Evolutionary conservation across 2,113 vertebrate genomes (phyloP), one percentile per base, ranked within the genome.

Genomic region (Pygoscelis adeliae): DNA sequence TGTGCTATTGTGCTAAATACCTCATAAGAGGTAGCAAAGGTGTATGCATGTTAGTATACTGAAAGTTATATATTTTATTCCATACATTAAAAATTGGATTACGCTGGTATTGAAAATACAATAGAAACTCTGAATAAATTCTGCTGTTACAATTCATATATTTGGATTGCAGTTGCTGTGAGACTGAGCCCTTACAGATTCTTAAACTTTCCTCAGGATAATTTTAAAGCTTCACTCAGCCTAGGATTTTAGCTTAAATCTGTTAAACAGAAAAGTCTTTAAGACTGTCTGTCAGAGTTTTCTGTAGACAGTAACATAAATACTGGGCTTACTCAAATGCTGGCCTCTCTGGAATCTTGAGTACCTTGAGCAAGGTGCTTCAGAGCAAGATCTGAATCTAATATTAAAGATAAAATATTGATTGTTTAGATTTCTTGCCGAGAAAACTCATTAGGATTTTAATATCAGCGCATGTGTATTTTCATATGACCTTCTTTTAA

Each of bases 161-260:
- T 80, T 77, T 84, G 73, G 86, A 87, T 91, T 96, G 76, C 58
- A 66, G 58, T 79, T 95, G 53, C 86, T 92, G 76, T 70, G 71
- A 87, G 83, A 61, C 71, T 94, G 72, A 93, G 49, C 70, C 76
- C 30, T 89, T 95, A 56, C 42, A 84, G 65, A 92, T 79, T 84
- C 67, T 93, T 86, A 59, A 94, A 92, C 79, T 96, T 97, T 93
- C 83, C 53, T 88, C 34, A 44, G 87, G 72, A 89, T 95, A 91
- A 97, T 89, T 95, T 97, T 95, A 93, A 98, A 96, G 90, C 92
- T 94, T 71, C 32, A 66, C 56, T 97, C 92, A 95, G 84, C 93
- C 94, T 85, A 84, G 94, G 88, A 88, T 97, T 96, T 97, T 86
- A 87, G 36, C 55, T 84, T 79, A 95, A 97, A 92, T 89, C 83